Conservation (phyloP, 2,888 invertebrate genomes). For the Lagria hirta region DNA sequence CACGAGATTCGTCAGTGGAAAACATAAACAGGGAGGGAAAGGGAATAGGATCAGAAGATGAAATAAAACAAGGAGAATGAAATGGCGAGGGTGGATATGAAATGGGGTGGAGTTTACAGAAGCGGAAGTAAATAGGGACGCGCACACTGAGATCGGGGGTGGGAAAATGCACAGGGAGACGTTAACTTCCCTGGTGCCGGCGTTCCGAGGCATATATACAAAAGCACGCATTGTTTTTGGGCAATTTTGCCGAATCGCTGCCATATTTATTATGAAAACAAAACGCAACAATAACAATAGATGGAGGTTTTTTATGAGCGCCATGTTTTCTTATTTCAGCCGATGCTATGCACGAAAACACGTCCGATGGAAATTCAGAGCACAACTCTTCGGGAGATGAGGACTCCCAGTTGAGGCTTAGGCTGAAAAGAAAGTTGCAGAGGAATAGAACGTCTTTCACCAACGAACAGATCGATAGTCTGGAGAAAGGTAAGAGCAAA, state of each 20-base stretch:
- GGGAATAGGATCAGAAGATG: conserved; percentile 53
- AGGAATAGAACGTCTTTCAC: conserved; percentile 97
- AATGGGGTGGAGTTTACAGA: conserved; percentile 57
- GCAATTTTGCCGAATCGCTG: conserved; percentile 15
- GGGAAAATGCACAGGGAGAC: conserved; percentile 49
- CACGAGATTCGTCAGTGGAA: conserved; percentile 48
- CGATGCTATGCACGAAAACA: conserved; percentile 69
- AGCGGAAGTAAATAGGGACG: conserved; percentile 62
- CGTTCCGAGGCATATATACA: conserved; percentile 33
- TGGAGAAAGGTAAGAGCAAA: conserved; percentile 87
- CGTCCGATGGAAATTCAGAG: conserved; percentile 87
- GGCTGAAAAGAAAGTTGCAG: conserved; percentile 94
- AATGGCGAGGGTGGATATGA: conserved; percentile 56
- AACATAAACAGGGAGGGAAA: conserved; percentile 43
- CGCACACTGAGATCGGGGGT: conserved; percentile 51
- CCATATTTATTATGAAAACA: conserved; percentile 16
- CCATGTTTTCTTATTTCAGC: conserved; percentile 40
- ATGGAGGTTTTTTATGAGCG: conserved; percentile 1
- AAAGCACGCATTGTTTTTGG: conserved; percentile 28
- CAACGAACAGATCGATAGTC: conserved; percentile 97
- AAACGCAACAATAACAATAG: conserved; percentile 9
- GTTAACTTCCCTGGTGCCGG: conserved; percentile 44
- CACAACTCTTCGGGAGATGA: conserved; percentile 88
- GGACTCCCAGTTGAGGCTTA: conserved; percentile 88
- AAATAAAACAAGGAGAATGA: conserved; percentile 56